Evolutionary conservation across 2,113 vertebrate species (phyloP), one percentile per base, ranked within the genome.

Genomic region (Rhinopomastus cyanomelas): DNA sequence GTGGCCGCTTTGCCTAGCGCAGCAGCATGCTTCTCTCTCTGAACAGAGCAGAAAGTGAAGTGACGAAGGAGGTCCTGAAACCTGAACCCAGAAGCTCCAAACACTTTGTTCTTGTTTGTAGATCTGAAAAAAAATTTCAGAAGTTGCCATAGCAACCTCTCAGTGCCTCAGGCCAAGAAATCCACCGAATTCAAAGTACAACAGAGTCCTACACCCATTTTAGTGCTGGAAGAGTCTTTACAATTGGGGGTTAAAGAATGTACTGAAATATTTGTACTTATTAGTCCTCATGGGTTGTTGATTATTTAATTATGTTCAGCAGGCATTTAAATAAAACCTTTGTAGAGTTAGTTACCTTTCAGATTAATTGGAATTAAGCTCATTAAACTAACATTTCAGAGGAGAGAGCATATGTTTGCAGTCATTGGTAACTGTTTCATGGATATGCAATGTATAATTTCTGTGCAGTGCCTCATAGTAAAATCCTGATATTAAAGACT

Each of bases 291-390:
- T 65, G 29, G 30, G 57, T 76, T 72, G 11, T 57, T 79, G 75
- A 52, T 85, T 68, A 76, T 79, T 79, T 88, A 49, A 83, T 66
- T 88, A 6, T 42, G 12, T 82, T 76, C 55, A 60, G 34, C 56
- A 60, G 29, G 19, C 23, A 44, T 71, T 85, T n/a, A 92, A 92
- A 74, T 71, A 46, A 94, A 87, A 80, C 29, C 52, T 77, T 76
- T 68, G 26, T 65, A 27, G 34, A 67, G 48, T 73, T 65, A 87
- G 30, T 25, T 81, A 61, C 21, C 23, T 71, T 51, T 75, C 79
- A 60, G 52, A 80, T 82, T 72, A 73, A 81, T 85, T 59, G 20
- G 16, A 82, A 88, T 49, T 64, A 89, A 71, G 23, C 11, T 74
- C 6, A 59, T 85, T 79, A 81, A 92, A 32, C 23, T 44, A 60